Evolutionary conservation across 2,888 invertebrate species (phyloP), one percentile per base, ranked within the genome.

Genomic region (Notocelia uddmanniana): DNA sequence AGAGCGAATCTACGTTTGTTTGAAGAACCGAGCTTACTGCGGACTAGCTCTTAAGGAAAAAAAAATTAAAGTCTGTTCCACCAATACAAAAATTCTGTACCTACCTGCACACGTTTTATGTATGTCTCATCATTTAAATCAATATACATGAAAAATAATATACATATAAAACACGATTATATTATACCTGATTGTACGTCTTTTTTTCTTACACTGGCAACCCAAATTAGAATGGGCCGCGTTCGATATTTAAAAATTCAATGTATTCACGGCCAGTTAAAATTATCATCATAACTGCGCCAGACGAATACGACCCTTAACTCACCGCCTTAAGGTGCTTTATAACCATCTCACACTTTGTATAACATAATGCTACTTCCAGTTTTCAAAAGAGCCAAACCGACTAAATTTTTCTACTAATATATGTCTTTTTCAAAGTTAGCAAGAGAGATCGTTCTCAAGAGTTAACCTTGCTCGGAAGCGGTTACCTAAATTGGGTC

Each of bases 381-480:
- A 23, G 10, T 23, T 1, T 60, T 5, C 9, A 54, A 64, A 64
- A 63, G 21, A 26, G 19, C 18, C n/a, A 41, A 54, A 64, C 11
- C 18, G 19, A 21, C 34, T 37, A 5, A 3, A 6, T 23, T 15
- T 1, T 31, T 21, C 1, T 19, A 45, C 9, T 8, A 41, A 41
- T 5, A 55, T 55, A 55, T 13, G 41, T 6, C 23, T 2, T 55
- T 57, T 45, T 26, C 11, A 18, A 10, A 18, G 23, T 37, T 31
- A 31, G 0, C 31, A 23, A 23, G 15, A 23, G 23, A 63, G 11
- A 37, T 10, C 54, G n/a, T 37, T 58, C 21, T 15, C n/a, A 45
- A 71, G 71, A 57, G 67, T 50, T 59, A 68, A 70, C 70, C 73
- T 74, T 71, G 74, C 55, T 34, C 60, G 37, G 62, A 66, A 74